Base-by-base conservation (phyloP, 1,140 invertebrate genomes). In the Notospermus geniculatus region DNA sequence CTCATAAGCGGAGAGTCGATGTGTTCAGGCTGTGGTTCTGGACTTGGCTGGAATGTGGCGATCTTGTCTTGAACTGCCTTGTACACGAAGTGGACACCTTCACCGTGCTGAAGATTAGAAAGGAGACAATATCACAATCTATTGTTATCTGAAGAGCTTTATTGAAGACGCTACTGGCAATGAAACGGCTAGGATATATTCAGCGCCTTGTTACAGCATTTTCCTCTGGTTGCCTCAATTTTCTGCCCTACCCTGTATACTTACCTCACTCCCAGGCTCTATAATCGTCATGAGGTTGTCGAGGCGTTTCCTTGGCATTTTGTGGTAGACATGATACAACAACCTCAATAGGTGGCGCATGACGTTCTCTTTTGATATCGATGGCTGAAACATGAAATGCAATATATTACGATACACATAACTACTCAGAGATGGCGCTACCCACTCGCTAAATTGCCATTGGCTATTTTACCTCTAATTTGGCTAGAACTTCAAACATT, bases 311-410 rank as follows among this genome's bases (percentile, higher is more conserved):
- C 87, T 82, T 0, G 93, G 91, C 53, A 98, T 78, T 79, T 93
- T 93, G 13, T 87, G 88, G 83, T 95, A 87, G 58, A 96, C 89
- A 75, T 95, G 93, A 90, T 91, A 96, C 5, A 98, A 79, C 45
- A 98, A 83, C 79, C 96, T 93, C 32, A 97, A 80, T 68, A 97
- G 85, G 83, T 98, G 95, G 43, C 92, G 84, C n/a, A 91, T 90
- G 0, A 97, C 93, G 85, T 95, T 96, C 75, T 97, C 93, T 62
- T 89, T 86, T 7, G 87, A 87, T 36, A 96, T 84, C 0, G 91
- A 91, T 50, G 92, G 70, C 79, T 80, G 65, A 13, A 70, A 65
- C n/a, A n/a, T n/a, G n/a, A n/a, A n/a, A n/a, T n/a, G n/a, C n/a
- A n/a, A n/a, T n/a, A n/a, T n/a, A n/a, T n/a, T n/a, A n/a, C n/a